Evolutionary conservation across 92 coral and sea anemone species (phyloP).

Genomic region (Palythoa grandis): DNA sequence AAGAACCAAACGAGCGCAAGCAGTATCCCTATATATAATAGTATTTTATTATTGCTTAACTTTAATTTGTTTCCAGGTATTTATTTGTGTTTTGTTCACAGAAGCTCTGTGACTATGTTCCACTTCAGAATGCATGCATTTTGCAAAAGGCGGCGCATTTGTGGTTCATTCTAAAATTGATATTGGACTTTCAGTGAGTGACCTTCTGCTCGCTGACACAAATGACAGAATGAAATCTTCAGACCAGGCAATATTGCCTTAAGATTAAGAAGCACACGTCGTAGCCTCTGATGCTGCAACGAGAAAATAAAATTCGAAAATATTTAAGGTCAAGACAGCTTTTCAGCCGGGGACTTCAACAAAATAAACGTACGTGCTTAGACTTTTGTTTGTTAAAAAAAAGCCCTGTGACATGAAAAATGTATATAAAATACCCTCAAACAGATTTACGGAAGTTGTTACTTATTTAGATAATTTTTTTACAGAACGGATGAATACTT

Average conservation of each 20-base stretch:
- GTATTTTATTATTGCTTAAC: not conserved
- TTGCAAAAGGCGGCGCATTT: not conserved
- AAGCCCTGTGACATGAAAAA: not conserved
- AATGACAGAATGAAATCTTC: not conserved
- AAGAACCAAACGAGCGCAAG: not conserved
- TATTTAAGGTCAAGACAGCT: not conserved
- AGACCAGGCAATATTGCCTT: not conserved
- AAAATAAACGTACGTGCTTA: not conserved
- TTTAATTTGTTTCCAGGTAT: not conserved
- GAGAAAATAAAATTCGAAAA: not conserved
- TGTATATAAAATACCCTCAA: not conserved
- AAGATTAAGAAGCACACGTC: not conserved
- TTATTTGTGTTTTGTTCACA: not conserved
- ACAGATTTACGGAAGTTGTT: too few relatives aligned
- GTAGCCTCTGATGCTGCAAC: not conserved
- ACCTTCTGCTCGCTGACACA: not conserved
- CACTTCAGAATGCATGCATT: not conserved
- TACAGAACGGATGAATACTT: too few relatives aligned
- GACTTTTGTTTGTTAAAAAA: not conserved
- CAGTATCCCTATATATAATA: not conserved
- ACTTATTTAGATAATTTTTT: too few relatives aligned
- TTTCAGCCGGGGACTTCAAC: not conserved
- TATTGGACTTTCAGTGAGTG: conserved; percentile 19
- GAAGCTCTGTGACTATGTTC: not conserved
- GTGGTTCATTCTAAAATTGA: not conserved